Evolutionary conservation across 2,888 invertebrate genomes (phyloP).

Genomic region (Automeris io): DNA sequence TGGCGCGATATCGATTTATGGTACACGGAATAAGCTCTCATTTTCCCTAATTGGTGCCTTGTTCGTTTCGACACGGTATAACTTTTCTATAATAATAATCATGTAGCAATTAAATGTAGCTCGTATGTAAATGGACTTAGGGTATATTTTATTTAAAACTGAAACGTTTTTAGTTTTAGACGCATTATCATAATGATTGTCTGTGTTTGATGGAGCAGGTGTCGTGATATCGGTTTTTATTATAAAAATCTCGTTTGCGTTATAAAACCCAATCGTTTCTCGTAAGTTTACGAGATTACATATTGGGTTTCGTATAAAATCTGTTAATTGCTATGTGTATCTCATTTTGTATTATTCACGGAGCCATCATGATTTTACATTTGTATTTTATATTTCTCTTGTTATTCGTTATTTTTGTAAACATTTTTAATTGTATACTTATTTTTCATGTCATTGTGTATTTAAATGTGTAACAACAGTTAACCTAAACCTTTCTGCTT

Average conservation of each 20-base stretch:
- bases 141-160: conserved; percentile 40
- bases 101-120: conserved; percentile 35
- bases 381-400: conserved; percentile 4
- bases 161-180: conserved; percentile 40
- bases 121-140: conserved; percentile 35
- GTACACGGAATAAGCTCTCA: conserved; percentile 64
- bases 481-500: too few relatives aligned
- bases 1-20: conserved; percentile 71
- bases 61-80: conserved; percentile 54
- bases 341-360: conserved; percentile 4
- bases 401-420: too few relatives aligned
- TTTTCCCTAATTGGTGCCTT: conserved; percentile 69
- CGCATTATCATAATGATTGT: conserved; percentile 70
- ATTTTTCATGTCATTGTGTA: too few relatives aligned
- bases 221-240: conserved; percentile 70
- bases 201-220: conserved; percentile 72
- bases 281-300: conserved; percentile 56
- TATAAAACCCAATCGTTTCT: conserved; percentile 51
- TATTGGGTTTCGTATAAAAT: conserved; percentile 31
- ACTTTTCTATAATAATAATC: conserved; percentile 41
- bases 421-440: too few relatives aligned
- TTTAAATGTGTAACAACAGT: too few relatives aligned
- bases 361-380: conserved; percentile 2
- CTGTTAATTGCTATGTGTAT: conserved; percentile 34
- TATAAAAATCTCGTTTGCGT: conserved; percentile 69